These are phyloP conservation scores for Trachemys scripta DNA, from an alignment of 2,113 vertebrate species.

Conservation along the genomic window DNA sequence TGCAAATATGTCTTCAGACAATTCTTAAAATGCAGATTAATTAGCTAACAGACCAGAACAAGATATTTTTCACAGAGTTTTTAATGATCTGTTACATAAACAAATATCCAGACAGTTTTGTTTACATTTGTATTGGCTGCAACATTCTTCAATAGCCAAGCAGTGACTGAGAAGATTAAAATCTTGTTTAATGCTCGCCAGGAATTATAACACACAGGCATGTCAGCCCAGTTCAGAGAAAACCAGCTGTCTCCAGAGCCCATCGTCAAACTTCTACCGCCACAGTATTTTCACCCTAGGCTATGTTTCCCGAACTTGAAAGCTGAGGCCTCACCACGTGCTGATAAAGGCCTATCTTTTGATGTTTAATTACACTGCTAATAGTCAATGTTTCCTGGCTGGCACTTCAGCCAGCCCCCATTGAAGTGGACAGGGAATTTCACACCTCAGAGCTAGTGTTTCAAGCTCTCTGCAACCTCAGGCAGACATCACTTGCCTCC, in stretches of 20 bases:
- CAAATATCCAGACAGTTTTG: slow-evolving; percentile 49
- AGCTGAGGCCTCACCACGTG: rapidly evolving
- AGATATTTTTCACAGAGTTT: slow-evolving; percentile 34
- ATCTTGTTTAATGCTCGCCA: slow-evolving; percentile 60
- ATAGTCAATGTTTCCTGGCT: background rate
- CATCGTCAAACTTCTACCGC: background rate
- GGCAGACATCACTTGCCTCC: background rate
- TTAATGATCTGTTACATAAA: slow-evolving; percentile 67
- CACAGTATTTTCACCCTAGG: background rate
- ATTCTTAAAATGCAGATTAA: slow-evolving; percentile 72
- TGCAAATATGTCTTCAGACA: slow-evolving; percentile 66
- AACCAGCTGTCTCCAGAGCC: background rate
- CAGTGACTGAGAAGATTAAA: slow-evolving; percentile 35
- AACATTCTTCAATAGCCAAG: slow-evolving; percentile 33
- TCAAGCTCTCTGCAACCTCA: background rate
- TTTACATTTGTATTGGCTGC: slow-evolving; percentile 13
- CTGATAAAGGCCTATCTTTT: background rate
- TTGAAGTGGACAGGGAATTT: rapidly evolving
- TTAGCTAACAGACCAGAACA: slow-evolving; percentile 55
- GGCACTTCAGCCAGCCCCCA: rapidly evolving
- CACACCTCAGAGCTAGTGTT: rapidly evolving
- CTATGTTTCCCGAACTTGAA: background rate
- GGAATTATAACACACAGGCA: slow-evolving; percentile 14
- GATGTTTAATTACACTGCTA: rapidly evolving
- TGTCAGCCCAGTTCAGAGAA: background rate